Conservation (phyloP, 2,888 invertebrate species). For the Aelia acuminata region DNA sequence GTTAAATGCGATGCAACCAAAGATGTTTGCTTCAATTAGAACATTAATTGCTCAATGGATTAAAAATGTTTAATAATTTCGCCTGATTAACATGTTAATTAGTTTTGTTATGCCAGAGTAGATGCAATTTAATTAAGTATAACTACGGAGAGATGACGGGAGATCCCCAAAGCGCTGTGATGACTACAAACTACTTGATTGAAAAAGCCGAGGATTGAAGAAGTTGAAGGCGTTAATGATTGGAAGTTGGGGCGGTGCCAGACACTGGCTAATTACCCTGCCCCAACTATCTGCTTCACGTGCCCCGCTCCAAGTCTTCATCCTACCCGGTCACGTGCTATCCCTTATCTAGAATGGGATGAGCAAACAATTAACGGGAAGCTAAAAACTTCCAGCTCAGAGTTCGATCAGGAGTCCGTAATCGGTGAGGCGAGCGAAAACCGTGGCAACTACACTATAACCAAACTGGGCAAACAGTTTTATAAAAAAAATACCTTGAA, state of each 20-base stretch:
- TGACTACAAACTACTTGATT: conserved; percentile 28
- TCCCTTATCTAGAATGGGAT: conserved; percentile 36
- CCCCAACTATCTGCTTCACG: conserved; percentile 37
- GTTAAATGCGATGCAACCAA: too few relatives aligned
- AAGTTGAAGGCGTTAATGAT: conserved; percentile 38
- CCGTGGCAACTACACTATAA: too few relatives aligned
- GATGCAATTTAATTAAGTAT: background rate
- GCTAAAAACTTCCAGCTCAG: background rate
- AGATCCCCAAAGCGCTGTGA: background rate
- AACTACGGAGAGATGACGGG: background rate
- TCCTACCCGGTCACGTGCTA: background rate
- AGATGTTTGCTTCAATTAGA: too few relatives aligned
- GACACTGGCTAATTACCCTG: conserved; percentile 33
- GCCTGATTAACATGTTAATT: background rate
- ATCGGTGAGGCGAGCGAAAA: background rate
- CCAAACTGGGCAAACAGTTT: too few relatives aligned
- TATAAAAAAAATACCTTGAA: too few relatives aligned
- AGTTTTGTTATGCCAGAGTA: background rate
- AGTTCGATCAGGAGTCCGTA: background rate
- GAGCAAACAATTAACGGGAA: conserved; percentile 3
- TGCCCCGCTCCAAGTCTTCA: background rate
- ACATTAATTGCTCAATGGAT: too few relatives aligned
- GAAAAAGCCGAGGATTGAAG: background rate
- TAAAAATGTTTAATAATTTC: background rate
- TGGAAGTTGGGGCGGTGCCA: background rate